Conservation (phyloP, 2,888 invertebrate genomes). For the Cosmia pyralina region DNA sequence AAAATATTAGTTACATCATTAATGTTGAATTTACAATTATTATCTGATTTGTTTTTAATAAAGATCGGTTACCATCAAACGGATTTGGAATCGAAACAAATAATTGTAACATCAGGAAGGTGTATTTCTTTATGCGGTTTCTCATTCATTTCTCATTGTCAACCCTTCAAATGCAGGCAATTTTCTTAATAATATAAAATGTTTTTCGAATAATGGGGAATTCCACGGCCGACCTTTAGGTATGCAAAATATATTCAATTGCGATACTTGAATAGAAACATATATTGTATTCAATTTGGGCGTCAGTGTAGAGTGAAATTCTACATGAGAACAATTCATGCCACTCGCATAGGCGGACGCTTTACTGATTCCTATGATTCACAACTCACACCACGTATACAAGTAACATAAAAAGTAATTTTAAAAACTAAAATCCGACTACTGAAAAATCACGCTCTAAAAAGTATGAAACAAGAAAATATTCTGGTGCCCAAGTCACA, state of each 20-base stretch:
- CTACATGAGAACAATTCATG: conserved; percentile 18
- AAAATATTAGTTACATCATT: neutral
- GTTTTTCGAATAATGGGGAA: conserved; percentile 4
- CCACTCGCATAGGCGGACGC: conserved; percentile 5
- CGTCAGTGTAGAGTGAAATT: conserved; percentile 22
- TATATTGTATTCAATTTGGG: conserved; percentile 35
- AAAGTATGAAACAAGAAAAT: no score
- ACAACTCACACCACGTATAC: conserved; percentile 1
- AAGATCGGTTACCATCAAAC: neutral
- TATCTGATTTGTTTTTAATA: neutral
- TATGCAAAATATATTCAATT: conserved; percentile 26
- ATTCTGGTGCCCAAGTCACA: no score
- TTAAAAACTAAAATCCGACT: no score
- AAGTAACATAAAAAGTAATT: neutral
- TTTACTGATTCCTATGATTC: conserved; percentile 36
- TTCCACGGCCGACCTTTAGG: neutral
- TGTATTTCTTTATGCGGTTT: conserved; percentile 25
- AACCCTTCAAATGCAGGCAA: conserved; percentile 54
- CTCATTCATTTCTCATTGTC: conserved; percentile 56
- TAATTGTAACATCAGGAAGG: no score
- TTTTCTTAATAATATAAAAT: conserved; percentile 44
- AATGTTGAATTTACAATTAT: neutral
- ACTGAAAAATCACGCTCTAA: no score
- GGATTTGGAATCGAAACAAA: neutral
- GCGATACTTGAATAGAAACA: conserved; percentile 33